Evolutionary conservation across 1,140 invertebrate genomes (phyloP).

Genomic region (Tetranychus cinnabarinus): DNA sequence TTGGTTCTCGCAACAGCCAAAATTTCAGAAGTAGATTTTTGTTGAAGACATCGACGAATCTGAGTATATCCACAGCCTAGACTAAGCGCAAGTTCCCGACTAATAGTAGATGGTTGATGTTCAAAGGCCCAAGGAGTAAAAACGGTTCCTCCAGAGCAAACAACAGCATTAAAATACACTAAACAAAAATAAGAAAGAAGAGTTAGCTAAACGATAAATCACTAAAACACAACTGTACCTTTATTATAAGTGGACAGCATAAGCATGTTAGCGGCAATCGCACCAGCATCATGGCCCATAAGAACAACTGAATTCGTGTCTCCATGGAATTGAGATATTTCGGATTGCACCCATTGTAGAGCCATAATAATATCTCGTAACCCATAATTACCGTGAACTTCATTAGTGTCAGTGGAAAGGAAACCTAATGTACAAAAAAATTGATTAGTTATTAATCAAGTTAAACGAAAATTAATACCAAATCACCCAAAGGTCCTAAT

Average conservation of each 20-base stretch:
- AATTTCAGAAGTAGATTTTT: conserved; percentile 1
- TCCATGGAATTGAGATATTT: conserved; percentile 73
- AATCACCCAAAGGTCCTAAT: conserved; percentile 35
- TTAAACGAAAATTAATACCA: neutral
- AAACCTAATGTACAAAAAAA: conserved; percentile 24
- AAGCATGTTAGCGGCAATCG: conserved; percentile 76
- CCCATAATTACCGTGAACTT: conserved; percentile 67
- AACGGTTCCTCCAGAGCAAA: conserved; percentile 11
- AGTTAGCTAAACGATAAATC: neutral
- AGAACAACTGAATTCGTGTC: conserved; percentile 73
- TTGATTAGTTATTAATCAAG: neutral
- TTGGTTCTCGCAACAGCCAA: neutral
- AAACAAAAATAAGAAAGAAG: neutral
- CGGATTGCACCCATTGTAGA: conserved; percentile 75
- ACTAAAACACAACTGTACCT: conserved; percentile 33
- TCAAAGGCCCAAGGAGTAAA: conserved; percentile 15
- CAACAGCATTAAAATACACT: conserved; percentile 6
- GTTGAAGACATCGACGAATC: conserved; percentile 9
- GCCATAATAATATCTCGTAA: conserved; percentile 87
- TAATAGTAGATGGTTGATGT: conserved; percentile 8
- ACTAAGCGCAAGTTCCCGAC: conserved; percentile 5
- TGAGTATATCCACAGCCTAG: conserved; percentile 5
- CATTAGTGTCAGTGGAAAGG: conserved; percentile 62
- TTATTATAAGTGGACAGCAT: conserved; percentile 68
- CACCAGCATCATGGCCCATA: conserved; percentile 80